Conservation (phyloP, 2,797 vertebrate species). For the Chelon auratus region DNA sequence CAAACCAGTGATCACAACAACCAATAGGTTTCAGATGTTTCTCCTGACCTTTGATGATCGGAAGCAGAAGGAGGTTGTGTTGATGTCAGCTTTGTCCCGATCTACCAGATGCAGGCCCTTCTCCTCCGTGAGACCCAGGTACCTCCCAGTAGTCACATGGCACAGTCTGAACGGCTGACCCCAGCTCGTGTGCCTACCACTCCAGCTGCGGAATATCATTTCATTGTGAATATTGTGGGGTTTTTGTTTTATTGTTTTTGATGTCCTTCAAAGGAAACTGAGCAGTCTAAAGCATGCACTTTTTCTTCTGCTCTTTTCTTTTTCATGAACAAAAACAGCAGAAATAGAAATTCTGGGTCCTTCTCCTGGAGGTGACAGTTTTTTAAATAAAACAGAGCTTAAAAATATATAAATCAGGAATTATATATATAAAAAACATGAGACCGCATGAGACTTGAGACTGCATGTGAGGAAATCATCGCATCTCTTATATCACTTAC, state of each 20-base stretch:
- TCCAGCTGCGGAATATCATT: constrained; percentile 87
- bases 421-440: no score
- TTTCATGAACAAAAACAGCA: constrained; percentile 1
- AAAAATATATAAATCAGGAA: background rate
- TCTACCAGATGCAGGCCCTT: constrained; percentile 89
- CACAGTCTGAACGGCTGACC: constrained; percentile 92
- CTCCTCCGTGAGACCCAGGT: constrained; percentile 91
- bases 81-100: constrained; percentile 90
- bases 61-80: constrained; percentile 93
- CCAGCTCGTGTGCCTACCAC: constrained; percentile 93
- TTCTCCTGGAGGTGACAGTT: background rate
- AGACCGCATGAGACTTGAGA: no score
- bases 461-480: background rate
- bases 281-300: background rate
- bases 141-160: constrained; percentile 94
- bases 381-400: background rate
- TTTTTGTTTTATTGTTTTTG: background rate
- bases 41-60: constrained; percentile 90
- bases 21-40: background rate
- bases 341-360: background rate
- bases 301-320: background rate
- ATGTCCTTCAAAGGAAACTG: constrained; percentile 5
- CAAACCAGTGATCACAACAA: background rate
- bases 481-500: constrained; percentile 83
- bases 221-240: constrained; percentile 4